These are phyloP conservation scores for Troglohyphantes excavatus DNA, from an alignment of 2,888 invertebrate species.

Conservation along the genomic window DNA sequence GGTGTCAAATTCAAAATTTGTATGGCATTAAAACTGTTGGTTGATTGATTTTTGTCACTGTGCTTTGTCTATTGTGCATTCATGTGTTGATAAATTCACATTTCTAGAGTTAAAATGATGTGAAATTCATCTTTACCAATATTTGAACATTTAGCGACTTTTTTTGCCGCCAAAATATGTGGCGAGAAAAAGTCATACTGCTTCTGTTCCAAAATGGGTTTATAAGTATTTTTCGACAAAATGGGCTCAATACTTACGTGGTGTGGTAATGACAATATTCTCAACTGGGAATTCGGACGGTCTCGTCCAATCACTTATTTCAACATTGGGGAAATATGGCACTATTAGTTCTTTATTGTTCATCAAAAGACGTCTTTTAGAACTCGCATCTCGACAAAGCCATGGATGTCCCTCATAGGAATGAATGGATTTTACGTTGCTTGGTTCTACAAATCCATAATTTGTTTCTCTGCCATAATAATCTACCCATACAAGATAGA, in stretches of 20 bases:
- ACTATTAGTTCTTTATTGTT: slow-evolving; percentile 30
- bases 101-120: too few species aligned
- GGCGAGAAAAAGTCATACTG: too few species aligned
- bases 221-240: background rate
- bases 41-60: too few species aligned
- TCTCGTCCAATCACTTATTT: background rate
- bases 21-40: too few species aligned
- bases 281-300: background rate
- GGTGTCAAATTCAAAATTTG: too few species aligned
- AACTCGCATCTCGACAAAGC: slow-evolving; percentile 42
- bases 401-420: slow-evolving; percentile 63
- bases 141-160: too few species aligned
- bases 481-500: slow-evolving; percentile 55
- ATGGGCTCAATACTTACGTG: slow-evolving; percentile 6
- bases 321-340: background rate
- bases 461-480: slow-evolving; percentile 35
- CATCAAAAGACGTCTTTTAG: slow-evolving; percentile 29
- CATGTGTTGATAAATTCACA: too few species aligned
- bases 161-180: too few species aligned
- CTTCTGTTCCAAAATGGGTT: too few species aligned
- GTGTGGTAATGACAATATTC: slow-evolving; percentile 4
- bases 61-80: too few species aligned
- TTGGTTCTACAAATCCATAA: slow-evolving; percentile 35
- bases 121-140: too few species aligned
- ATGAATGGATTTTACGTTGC: background rate